A percentile compares a stretch with the other conserved stretches of the same genome.
These are phyloP conservation scores for Diglossa cyanea DNA, from an alignment of 2,797 vertebrate genomes.

Conservation along the genomic window DNA sequence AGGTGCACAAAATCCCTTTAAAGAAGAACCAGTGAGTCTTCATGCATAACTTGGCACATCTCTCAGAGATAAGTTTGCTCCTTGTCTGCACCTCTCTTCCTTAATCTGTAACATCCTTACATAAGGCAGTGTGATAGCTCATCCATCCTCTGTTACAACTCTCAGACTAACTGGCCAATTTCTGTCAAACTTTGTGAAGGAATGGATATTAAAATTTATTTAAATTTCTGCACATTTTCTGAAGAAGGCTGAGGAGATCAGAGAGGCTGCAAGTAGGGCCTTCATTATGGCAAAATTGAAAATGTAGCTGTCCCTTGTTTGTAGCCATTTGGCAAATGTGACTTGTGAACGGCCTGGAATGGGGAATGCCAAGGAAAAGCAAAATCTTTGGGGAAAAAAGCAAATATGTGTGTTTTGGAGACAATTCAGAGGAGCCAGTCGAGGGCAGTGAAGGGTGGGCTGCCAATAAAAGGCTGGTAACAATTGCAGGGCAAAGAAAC, in stretches of 20 bases:
- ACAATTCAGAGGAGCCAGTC: not conserved
- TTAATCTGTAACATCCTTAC: not conserved
- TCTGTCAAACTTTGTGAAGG: not conserved
- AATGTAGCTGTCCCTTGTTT: not conserved
- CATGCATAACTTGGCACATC: not conserved
- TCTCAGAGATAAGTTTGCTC: not conserved
- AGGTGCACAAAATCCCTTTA: not conserved
- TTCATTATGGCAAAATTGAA: not conserved
- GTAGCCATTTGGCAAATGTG: accelerated
- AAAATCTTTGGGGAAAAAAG: not conserved
- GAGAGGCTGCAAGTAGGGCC: not conserved
- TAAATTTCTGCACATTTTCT: not conserved
- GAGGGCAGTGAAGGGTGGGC: not conserved
- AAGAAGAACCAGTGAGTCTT: not conserved
- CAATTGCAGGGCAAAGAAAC: not conserved
- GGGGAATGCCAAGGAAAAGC: slow-evolving; percentile 31
- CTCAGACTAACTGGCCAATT: not conserved
- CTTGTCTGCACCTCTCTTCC: not conserved
- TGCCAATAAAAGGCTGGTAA: not conserved
- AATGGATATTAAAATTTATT: not conserved
- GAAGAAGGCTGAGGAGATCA: not conserved
- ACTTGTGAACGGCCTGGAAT: not conserved
- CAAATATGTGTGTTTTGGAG: not conserved
- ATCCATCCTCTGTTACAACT: not conserved
- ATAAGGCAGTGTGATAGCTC: not conserved